These are phyloP conservation scores for Eupithecia exiguata DNA, from an alignment of 2,888 invertebrate species.

Conservation along the genomic window DNA sequence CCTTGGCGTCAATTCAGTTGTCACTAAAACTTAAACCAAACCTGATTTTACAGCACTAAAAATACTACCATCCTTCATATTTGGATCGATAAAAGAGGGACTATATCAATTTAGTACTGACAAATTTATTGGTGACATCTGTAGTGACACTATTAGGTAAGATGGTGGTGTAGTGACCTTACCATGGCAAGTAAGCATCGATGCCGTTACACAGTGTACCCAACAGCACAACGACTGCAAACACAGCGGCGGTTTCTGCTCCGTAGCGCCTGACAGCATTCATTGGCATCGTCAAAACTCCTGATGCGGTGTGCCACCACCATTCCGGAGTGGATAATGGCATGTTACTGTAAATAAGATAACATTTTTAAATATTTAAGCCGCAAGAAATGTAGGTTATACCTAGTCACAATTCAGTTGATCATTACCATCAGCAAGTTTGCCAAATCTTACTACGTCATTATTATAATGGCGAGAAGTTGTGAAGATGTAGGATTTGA, in stretches of 20 bases:
- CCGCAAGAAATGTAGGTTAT: not conserved
- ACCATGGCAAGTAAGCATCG: conserved; percentile 90
- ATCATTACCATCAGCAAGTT: not conserved
- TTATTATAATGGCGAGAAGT: not conserved
- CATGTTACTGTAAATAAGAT: conserved; percentile 82
- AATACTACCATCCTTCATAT: not conserved
- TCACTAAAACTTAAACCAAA: not conserved
- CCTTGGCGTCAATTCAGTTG: not conserved
- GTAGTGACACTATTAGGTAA: not conserved
- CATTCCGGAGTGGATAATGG: conserved; percentile 92
- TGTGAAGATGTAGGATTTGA: not conserved
- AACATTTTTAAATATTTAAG: not conserved
- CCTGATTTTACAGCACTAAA: not conserved
- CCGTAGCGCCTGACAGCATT: conserved; percentile 89
- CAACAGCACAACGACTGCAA: conserved; percentile 87
- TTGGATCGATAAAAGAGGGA: not conserved
- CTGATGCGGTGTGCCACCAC: conserved; percentile 94
- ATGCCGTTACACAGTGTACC: conserved; percentile 92
- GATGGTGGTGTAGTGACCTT: conserved; percentile 47
- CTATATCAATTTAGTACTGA: not conserved
- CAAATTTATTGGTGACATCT: not conserved
- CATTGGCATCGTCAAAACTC: conserved; percentile 91
- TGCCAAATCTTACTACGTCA: not conserved
- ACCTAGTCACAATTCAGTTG: too few relatives aligned
- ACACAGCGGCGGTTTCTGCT: conserved; percentile 88